phyloP scores from a whole-genome alignment of 2,113 vertebrate species.

The Perccottus glenii region DNA sequence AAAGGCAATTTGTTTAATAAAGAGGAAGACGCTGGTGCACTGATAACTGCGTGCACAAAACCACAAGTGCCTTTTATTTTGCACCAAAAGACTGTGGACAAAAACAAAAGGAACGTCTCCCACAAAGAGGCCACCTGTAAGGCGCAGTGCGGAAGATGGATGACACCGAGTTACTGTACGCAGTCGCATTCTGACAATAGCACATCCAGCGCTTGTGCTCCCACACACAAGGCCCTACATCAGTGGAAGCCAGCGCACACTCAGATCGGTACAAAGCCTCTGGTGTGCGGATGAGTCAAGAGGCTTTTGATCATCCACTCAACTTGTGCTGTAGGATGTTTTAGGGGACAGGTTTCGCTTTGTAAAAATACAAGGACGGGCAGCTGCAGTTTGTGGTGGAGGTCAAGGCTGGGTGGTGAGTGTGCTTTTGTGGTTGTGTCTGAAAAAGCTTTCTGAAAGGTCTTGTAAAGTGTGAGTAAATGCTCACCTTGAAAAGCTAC shows the following conservation, averaged over 20 bases:
- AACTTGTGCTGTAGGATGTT: constrained; percentile 21
- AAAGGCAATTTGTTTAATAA: constrained; percentile 66
- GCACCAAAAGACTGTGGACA: constrained; percentile 23
- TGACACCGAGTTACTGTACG: constrained; percentile 36
- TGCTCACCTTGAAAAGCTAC: constrained; percentile 10
- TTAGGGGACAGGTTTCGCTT: constrained; percentile 34
- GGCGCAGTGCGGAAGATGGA: constrained; percentile 56
- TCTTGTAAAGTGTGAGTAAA: constrained; percentile 7
- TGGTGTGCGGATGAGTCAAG: constrained; percentile 44
- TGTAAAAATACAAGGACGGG: constrained; percentile 23
- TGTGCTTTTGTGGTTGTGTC: background rate
- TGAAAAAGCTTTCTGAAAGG: constrained; percentile 9
- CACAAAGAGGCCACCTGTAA: constrained; percentile 54
- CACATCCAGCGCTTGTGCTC: constrained; percentile 22
- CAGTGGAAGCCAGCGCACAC: constrained; percentile 19
- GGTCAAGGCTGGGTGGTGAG: constrained; percentile 23
- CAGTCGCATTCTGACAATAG: constrained; percentile 24
- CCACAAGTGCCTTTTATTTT: constrained; percentile 33
- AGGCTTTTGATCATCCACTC: constrained; percentile 37
- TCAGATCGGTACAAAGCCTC: constrained; percentile 29
- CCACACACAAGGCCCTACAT: constrained; percentile 28
- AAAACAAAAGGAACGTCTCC: constrained; percentile 55
- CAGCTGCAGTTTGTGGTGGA: background rate
- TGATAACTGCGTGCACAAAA: constrained; percentile 53
- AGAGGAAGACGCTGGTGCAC: constrained; percentile 46